Conservation (phyloP, 2,797 vertebrate genomes). For the Schizopygopsis malacanthus region DNA sequence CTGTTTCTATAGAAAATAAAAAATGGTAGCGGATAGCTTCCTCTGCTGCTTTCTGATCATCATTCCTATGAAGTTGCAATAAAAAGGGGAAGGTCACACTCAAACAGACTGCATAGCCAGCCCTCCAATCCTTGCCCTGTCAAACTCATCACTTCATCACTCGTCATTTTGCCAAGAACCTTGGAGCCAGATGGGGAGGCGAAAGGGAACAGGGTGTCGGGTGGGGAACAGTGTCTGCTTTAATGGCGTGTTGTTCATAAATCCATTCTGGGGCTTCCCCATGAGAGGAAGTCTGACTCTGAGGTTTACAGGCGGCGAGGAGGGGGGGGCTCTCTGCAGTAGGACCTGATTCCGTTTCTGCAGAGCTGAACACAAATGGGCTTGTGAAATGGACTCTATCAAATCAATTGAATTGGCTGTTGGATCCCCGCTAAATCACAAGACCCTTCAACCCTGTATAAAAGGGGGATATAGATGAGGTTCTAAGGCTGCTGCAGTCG, state of each 20-base stretch:
- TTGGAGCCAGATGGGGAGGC: conserved; percentile 25
- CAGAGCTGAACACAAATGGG: conserved; percentile 48
- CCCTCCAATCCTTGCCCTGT: conserved; percentile 46
- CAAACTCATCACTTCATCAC: conserved; percentile 59
- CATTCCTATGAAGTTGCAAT: conserved; percentile 25
- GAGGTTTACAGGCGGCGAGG: conserved; percentile 32
- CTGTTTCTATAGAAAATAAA: conserved; percentile 17
- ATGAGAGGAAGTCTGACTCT: conserved; percentile 1
- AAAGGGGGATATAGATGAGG: not conserved
- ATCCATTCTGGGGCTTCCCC: conserved; percentile 49
- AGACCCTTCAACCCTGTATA: not conserved
- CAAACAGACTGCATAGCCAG: conserved; percentile 48
- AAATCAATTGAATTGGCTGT: conserved; percentile 47
- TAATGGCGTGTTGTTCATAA: conserved; percentile 56
- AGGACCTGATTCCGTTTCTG: conserved; percentile 38
- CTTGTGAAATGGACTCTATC: conserved; percentile 41
- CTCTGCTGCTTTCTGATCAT: conserved; percentile 23
- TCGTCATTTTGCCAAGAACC: conserved; percentile 47
- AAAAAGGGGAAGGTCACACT: conserved; percentile 61
- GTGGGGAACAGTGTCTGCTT: conserved; percentile 50
- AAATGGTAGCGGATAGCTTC: not conserved
- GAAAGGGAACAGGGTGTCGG: conserved; percentile 10
- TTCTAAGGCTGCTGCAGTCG: conserved; percentile 12
- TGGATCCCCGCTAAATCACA: conserved; percentile 41
- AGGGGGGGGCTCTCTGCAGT: conserved; percentile 43